phyloP scores from a whole-genome alignment of 2,113 vertebrate species.

The Sakesphorus luctuosus region DNA sequence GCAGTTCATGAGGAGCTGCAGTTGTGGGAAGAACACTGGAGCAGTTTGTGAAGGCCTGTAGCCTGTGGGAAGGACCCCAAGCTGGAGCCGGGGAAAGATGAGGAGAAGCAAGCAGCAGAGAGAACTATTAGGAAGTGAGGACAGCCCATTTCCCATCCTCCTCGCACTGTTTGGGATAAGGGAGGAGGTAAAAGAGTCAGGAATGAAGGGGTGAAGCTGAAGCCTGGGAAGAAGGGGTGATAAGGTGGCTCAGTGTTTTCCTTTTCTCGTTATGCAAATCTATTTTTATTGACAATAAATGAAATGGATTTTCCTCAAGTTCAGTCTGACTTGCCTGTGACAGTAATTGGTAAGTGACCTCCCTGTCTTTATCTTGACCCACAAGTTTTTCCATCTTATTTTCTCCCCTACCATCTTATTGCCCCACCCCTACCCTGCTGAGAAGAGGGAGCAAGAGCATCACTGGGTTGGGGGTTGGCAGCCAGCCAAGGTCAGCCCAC shows the following conservation, averaged over 20 bases:
- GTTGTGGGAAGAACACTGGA: neutral
- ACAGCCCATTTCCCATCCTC: neutral
- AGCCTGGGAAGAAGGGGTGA: neutral
- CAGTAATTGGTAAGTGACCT: conserved; percentile 1
- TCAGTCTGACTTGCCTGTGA: neutral
- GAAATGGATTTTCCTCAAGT: neutral
- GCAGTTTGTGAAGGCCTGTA: neutral
- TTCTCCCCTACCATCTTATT: neutral
- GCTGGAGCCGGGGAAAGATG: neutral
- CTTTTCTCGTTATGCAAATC: neutral
- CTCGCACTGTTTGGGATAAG: neutral
- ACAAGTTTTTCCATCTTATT: neutral
- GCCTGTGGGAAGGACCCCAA: neutral
- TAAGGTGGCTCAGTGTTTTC: neutral
- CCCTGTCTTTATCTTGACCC: neutral
- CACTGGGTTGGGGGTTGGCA: neutral
- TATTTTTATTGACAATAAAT: neutral
- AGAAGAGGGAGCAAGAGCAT: neutral
- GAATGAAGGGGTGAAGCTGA: neutral
- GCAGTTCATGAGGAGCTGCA: neutral
- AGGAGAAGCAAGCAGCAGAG: neutral
- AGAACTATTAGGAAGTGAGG: neutral
- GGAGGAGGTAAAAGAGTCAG: neutral
- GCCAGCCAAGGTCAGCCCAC: neutral
- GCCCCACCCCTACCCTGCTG: neutral